Percentiles rank a stretch among this genome's conserved stretches.
Conservation (phyloP, 2,797 vertebrate genomes). For the Phataginus tetradactyla region DNA sequence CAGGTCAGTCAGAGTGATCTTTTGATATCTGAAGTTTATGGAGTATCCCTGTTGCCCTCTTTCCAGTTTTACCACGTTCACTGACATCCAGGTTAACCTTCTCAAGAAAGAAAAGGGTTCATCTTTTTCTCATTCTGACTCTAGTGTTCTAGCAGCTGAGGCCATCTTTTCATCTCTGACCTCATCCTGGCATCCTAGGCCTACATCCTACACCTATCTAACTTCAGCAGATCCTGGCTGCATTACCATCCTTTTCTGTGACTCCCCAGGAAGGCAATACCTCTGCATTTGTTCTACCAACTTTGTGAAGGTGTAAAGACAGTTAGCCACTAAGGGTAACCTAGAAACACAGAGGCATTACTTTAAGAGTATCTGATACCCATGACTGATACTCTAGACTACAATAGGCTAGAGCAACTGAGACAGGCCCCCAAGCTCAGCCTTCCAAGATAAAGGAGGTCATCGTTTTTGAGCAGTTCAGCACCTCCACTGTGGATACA, state of each 20-base stretch:
- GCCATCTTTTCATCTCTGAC: not conserved
- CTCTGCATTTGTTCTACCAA: not conserved
- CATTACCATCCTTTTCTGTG: not conserved
- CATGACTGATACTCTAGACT: not conserved
- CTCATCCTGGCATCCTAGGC: not conserved
- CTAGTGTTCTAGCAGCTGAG: not conserved
- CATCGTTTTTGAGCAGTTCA: not conserved
- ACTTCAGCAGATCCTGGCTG: not conserved
- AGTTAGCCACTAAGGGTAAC: not conserved
- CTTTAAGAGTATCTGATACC: not conserved
- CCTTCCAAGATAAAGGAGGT: not conserved
- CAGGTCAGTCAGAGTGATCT: not conserved
- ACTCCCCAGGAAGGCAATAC: not conserved
- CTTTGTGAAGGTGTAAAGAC: not conserved
- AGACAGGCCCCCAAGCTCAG: not conserved
- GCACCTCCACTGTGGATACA: not conserved
- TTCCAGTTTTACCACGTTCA: not conserved
- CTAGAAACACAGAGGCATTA: slow-evolving; percentile 12
- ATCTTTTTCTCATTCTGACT: not conserved
- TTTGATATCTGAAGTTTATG: not conserved
- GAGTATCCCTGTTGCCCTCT: not conserved
- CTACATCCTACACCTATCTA: not conserved
- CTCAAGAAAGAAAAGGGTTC: not conserved
- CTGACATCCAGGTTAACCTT: not conserved
- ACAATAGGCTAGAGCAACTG: not conserved